Conservation (phyloP, 2,888 invertebrate species). For the Agriotes lineatus region DNA sequence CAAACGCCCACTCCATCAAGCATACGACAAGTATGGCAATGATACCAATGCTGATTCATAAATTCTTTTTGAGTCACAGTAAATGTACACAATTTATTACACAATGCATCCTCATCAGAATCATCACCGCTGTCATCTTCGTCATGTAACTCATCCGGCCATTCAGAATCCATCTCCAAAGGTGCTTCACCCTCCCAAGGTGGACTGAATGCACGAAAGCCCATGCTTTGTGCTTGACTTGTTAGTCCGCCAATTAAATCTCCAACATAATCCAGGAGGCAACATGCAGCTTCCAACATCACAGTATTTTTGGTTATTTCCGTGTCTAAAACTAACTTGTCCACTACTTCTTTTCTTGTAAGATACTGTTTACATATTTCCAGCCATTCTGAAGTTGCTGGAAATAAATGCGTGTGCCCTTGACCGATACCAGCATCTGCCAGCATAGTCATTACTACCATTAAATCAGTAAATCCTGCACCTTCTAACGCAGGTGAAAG, state of each 20-base stretch:
- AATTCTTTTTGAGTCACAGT: constrained; percentile 97
- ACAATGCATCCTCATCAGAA: constrained; percentile 92
- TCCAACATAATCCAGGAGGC: constrained; percentile 86
- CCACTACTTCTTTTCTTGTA: constrained; percentile 70
- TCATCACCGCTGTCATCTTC: constrained; percentile 96
- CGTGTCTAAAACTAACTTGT: constrained; percentile 69
- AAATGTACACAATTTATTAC: constrained; percentile 95
- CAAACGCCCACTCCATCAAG: constrained; percentile 98
- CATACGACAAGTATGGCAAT: constrained; percentile 99
- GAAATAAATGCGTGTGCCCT: constrained; percentile 85
- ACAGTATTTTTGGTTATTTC: constrained; percentile 66
- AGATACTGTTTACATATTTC: constrained; percentile 76
- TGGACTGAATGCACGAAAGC: constrained; percentile 71
- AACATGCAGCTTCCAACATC: constrained; percentile 83
- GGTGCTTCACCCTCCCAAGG: constrained; percentile 86
- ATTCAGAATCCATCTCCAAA: constrained; percentile 83
- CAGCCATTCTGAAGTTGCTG: constrained; percentile 85
- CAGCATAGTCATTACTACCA: constrained; percentile 83
- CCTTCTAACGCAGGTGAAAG: constrained; percentile 75
- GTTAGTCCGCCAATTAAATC: constrained; percentile 76
- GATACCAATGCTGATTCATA: constrained; percentile 99
- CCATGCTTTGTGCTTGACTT: constrained; percentile 45
- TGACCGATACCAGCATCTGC: constrained; percentile 87
- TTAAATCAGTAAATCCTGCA: constrained; percentile 82
- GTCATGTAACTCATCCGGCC: constrained; percentile 89